These are phyloP conservation scores for Dysmachus trigonus DNA, from an alignment of 2,888 invertebrate species.

Conservation along the genomic window DNA sequence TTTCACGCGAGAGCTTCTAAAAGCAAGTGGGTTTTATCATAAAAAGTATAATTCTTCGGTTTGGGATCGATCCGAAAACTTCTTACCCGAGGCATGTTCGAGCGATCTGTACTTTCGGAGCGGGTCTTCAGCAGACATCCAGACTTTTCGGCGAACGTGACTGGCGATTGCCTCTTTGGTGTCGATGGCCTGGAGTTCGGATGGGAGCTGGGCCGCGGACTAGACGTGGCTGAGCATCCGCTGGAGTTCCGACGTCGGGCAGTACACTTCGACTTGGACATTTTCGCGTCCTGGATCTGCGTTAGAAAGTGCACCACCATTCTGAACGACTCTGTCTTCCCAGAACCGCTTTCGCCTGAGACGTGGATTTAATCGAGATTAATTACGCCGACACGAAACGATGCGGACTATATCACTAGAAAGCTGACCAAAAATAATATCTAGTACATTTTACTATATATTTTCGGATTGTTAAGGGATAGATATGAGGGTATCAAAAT, in stretches of 20 bases:
- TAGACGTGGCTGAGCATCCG: neutral
- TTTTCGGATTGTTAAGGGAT: no score
- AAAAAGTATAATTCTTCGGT: neutral
- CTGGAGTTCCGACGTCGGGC: neutral
- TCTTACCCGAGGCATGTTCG: conserved; percentile 52
- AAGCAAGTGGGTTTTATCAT: conserved; percentile 5
- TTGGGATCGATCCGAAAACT: neutral
- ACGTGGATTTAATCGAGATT: neutral
- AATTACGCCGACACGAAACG: neutral
- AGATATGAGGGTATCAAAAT: no score
- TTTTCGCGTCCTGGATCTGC: conserved; percentile 72
- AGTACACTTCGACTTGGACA: conserved; percentile 51
- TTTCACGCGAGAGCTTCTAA: conserved; percentile 59
- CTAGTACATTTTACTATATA: no score
- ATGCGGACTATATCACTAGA: neutral
- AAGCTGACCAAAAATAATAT: neutral
- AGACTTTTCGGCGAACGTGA: conserved; percentile 46
- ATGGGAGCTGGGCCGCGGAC: conserved; percentile 57
- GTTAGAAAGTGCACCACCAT: conserved; percentile 90
- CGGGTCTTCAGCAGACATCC: conserved; percentile 54
- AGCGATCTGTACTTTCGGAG: conserved; percentile 61
- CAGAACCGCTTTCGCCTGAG: conserved; percentile 88
- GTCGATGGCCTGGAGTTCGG: conserved; percentile 56
- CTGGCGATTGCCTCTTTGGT: conserved; percentile 54
- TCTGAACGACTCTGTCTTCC: conserved; percentile 93